Evolutionary conservation across 2,797 vertebrate genomes (phyloP), one percentile per base, ranked within the genome.

Genomic region (Phoebastria nigripes): DNA sequence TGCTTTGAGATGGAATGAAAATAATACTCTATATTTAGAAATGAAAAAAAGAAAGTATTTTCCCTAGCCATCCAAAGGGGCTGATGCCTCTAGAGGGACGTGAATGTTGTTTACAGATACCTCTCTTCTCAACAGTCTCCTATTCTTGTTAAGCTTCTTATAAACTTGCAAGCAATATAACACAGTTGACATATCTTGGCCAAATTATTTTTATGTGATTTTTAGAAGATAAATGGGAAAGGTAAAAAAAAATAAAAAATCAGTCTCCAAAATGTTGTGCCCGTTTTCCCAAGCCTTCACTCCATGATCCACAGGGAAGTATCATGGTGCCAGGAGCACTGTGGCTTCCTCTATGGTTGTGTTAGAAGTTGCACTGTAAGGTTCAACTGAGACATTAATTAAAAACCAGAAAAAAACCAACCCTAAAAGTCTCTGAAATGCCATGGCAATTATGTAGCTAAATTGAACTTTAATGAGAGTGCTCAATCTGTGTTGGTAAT

Each of bases 401-500:
- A 94, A 84, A 91, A 92, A 31, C 29, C 6, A 74, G 52, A 15
- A 10, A 3, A 56, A 46, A 46, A 21, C 44, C 39, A 41, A 41
- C 11, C 39, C 71, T 84, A 61, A 72, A 94, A 95, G 83, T 87
- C 84, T 95, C 83, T 82, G 92, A 95, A 96, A 95, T 96, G 96
- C 93, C 94, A 94, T 25, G 72, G 90, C 81, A 97, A 95, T 97
- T 96, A 93, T 59, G 90, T 74, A 91, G 72, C 93, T 95, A 96
- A 96, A 95, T 95, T 87, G 93, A 96, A 93, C 83, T 87, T 96
- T 95, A 96, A 96, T 96, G 95, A 96, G 94, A 74, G 78, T 29
- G 89, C 87, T 97, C 92, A 94, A 82, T 97, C 93, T 95, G 92
- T 72, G 90, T 51, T 83, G 86, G 89, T 94, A 95, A 95, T 69